phyloP scores from a whole-genome alignment of 2,113 vertebrate genomes.

The Asarcornis scutulata region DNA sequence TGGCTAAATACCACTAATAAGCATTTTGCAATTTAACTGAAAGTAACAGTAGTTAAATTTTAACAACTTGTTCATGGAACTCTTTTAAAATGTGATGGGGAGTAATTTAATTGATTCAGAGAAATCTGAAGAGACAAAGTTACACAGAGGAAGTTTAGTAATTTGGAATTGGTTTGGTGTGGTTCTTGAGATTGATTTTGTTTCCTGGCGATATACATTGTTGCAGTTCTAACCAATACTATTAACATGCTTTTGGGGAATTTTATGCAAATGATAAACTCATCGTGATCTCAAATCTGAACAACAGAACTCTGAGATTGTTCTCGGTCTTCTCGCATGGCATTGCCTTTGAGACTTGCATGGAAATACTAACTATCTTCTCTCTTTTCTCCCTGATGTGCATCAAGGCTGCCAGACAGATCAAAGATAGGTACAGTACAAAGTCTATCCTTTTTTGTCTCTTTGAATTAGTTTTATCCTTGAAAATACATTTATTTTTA shows the following conservation, averaged over 20 bases:
- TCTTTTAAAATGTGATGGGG: neutral
- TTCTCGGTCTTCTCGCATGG: slow-evolving; percentile 75
- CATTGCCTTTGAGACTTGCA: slow-evolving; percentile 77
- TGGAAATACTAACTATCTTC: slow-evolving; percentile 85
- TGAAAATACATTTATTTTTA: slow-evolving; percentile 27
- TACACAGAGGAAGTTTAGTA: neutral
- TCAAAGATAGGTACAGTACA: slow-evolving; percentile 95
- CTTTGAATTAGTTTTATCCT: slow-evolving; percentile 49
- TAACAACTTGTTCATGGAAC: neutral
- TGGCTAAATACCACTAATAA: neutral
- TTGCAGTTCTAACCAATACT: slow-evolving; percentile 44
- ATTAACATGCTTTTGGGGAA: neutral
- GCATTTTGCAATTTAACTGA: neutral
- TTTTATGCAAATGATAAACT: neutral
- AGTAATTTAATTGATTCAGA: neutral
- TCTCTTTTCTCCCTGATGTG: slow-evolving; percentile 81
- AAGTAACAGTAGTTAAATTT: neutral
- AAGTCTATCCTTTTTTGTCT: slow-evolving; percentile 71
- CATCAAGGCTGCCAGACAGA: slow-evolving; percentile 93
- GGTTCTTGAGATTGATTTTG: neutral
- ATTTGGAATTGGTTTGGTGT: slow-evolving; percentile 38
- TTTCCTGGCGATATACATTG: neutral
- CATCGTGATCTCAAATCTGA: slow-evolving; percentile 39
- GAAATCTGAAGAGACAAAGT: neutral
- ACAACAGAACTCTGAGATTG: slow-evolving; percentile 29